Percentiles rank a stretch among this genome's conserved stretches.
These are phyloP conservation scores for Aspidiotus rigidus DNA, from an alignment of 2,888 invertebrate genomes.

Conservation along the genomic window DNA sequence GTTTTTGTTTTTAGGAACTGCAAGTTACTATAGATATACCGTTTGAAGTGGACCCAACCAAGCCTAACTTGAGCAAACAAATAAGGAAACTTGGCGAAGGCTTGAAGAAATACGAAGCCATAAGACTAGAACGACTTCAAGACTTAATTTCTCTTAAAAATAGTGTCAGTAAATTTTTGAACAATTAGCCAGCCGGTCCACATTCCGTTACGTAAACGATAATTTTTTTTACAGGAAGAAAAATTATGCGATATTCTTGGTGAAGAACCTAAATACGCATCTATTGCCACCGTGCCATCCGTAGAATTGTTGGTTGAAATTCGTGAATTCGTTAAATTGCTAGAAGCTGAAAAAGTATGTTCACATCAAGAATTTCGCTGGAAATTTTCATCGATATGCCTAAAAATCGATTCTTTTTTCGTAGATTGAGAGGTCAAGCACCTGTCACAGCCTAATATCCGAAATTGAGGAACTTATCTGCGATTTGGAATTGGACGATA, in stretches of 20 bases:
- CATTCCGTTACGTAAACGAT: too few relatives aligned
- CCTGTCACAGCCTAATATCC: neutral
- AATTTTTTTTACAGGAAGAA: constrained; percentile 24
- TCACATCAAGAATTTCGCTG: neutral
- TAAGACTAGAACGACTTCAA: constrained; percentile 32
- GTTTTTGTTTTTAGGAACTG: constrained; percentile 25
- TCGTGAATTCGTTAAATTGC: constrained; percentile 50
- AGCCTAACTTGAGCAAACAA: constrained; percentile 29
- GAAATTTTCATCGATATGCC: neutral
- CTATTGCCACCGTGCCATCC: constrained; percentile 47
- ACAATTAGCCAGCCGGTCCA: too few relatives aligned
- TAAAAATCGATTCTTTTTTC: constrained; percentile 1
- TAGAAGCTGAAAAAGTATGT: constrained; percentile 51
- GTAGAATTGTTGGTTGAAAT: constrained; percentile 53
- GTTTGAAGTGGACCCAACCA: constrained; percentile 26
- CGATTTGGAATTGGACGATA: constrained; percentile 24
- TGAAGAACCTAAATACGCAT: constrained; percentile 23
- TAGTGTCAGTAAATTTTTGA: constrained; percentile 18
- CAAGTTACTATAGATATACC: constrained; percentile 28
- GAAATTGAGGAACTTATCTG: constrained; percentile 27
- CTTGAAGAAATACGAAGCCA: constrained; percentile 27
- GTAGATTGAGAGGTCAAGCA: constrained; percentile 8
- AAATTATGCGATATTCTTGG: constrained; percentile 24
- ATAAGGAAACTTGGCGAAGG: constrained; percentile 32
- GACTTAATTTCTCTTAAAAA: constrained; percentile 24